Evolutionary conservation across 2,888 invertebrate genomes (phyloP).

Genomic region (Habrosyne pyritoides): DNA sequence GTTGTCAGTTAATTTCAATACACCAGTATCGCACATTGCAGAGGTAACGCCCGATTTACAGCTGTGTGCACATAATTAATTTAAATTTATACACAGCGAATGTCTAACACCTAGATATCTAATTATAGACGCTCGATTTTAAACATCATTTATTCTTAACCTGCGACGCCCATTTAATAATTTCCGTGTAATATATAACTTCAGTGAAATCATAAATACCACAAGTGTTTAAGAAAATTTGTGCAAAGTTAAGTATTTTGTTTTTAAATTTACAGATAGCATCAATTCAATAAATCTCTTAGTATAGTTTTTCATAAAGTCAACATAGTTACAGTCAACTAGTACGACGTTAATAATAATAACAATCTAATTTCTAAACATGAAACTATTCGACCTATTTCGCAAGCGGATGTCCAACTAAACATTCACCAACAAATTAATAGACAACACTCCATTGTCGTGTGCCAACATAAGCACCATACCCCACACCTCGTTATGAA

Average conservation of each 20-base stretch:
- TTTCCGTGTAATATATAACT: neutral
- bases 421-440: neutral
- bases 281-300: no score
- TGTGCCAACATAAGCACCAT: conserved; percentile 21
- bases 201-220: neutral
- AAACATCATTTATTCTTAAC: conserved; percentile 21
- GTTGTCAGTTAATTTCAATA: conserved; percentile 16
- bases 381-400: neutral
- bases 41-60: conserved; percentile 24
- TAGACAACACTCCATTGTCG: conserved; percentile 9
- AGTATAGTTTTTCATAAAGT: no score
- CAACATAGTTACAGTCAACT: no score
- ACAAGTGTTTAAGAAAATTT: neutral
- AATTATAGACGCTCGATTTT: conserved; percentile 35
- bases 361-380: neutral
- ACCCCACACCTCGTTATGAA: conserved; percentile 22
- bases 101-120: conserved; percentile 36
- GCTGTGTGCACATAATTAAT: conserved; percentile 35
- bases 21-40: conserved; percentile 20
- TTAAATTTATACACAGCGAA: conserved; percentile 35
- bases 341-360: no score
- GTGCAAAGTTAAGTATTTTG: neutral
- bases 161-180: neutral
- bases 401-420: neutral
- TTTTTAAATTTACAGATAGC: neutral